Percentiles rank a stretch among this genome's conserved stretches.
Conservation (phyloP, 2,888 invertebrate genomes). For the Euplagia quadripunctaria region DNA sequence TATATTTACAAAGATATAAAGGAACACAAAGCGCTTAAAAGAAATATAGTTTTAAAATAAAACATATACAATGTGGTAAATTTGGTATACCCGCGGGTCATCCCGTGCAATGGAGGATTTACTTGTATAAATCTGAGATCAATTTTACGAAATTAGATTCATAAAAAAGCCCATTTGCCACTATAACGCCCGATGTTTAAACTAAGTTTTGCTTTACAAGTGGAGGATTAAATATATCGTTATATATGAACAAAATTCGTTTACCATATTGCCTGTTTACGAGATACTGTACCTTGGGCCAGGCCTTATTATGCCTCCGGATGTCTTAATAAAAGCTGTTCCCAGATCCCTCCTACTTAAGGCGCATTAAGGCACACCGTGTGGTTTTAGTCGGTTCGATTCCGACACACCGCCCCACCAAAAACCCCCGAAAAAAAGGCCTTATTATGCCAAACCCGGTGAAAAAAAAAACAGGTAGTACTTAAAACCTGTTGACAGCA, state of each 20-base stretch:
- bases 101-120: constrained; percentile 64
- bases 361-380: too few relatives aligned
- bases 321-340: too few relatives aligned
- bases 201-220: constrained; percentile 25
- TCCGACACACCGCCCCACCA: too few relatives aligned
- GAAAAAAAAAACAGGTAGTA: not conserved
- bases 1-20: constrained; percentile 73
- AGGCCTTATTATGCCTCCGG: not conserved
- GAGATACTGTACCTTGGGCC: not conserved
- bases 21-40: constrained; percentile 82
- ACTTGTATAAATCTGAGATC: constrained; percentile 76
- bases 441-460: not conserved
- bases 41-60: constrained; percentile 60
- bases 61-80: constrained; percentile 77
- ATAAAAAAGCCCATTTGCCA: constrained; percentile 54
- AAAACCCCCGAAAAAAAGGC: too few relatives aligned
- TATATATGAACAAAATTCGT: too few relatives aligned
- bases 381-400: too few relatives aligned
- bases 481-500: not conserved
- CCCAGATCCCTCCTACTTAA: too few relatives aligned
- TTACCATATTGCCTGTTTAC: too few relatives aligned
- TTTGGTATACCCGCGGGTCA: constrained; percentile 80
- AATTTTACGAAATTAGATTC: constrained; percentile 73
- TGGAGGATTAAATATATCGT: not conserved
- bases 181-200: constrained; percentile 21